Evolutionary conservation across 2,113 vertebrate species (phyloP).

Genomic region (Eidolon helvum): DNA sequence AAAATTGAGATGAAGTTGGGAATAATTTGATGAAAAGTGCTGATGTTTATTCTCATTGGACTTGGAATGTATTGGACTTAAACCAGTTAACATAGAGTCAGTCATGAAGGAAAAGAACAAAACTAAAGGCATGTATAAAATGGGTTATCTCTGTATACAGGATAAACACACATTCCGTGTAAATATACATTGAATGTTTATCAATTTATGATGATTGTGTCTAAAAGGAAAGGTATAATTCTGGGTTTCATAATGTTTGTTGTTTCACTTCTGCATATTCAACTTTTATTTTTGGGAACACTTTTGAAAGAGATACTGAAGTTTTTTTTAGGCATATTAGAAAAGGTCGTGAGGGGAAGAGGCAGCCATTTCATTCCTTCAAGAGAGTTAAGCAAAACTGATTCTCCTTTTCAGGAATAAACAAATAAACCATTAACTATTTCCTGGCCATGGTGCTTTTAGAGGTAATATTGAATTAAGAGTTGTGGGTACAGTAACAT

Average conservation of each 20-base stretch:
- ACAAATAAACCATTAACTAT: not conserved
- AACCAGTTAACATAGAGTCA: not conserved
- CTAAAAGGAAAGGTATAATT: not conserved
- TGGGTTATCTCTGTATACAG: not conserved
- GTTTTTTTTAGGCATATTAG: not conserved
- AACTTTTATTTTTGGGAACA: not conserved
- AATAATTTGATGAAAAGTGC: not conserved
- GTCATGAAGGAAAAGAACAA: not conserved
- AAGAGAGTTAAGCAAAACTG: not conserved
- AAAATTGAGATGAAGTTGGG: not conserved
- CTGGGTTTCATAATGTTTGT: not conserved
- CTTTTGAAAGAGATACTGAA: not conserved
- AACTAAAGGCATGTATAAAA: not conserved
- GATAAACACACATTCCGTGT: not conserved
- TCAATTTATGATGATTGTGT: not conserved
- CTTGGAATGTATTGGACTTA: not conserved
- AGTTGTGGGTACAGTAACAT: not conserved
- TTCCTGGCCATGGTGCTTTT: not conserved
- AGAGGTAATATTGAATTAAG: not conserved
- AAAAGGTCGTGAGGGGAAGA: not conserved
- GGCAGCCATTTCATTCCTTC: not conserved
- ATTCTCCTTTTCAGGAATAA: not conserved
- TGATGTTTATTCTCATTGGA: not conserved
- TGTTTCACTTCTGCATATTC: not conserved
- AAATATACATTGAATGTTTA: not conserved